Percentiles rank a stretch among this genome's conserved stretches.
Evolutionary conservation across 1,140 invertebrate species (phyloP).

Genomic region (Drosophila simulans): DNA sequence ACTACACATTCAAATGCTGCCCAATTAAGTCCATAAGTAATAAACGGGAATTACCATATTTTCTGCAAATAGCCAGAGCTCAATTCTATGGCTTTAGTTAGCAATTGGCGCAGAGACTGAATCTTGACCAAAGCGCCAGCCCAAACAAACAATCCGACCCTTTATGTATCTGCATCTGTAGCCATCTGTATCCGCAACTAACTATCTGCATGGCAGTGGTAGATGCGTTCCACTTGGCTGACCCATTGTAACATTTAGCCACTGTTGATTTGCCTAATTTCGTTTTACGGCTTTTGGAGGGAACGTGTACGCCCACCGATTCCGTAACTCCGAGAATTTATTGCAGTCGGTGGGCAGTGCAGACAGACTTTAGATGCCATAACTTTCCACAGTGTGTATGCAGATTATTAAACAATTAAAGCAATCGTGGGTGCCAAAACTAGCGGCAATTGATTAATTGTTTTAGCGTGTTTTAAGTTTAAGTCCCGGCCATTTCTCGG

Average conservation of each 20-base stretch:
- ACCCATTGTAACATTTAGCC: slow-evolving; percentile 27
- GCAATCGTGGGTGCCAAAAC: slow-evolving; percentile 53
- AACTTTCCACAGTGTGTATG: slow-evolving; percentile 52
- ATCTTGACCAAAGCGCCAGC: slow-evolving; percentile 24
- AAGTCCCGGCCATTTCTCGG: background rate
- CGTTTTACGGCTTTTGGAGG: slow-evolving; percentile 63
- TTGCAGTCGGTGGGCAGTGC: slow-evolving; percentile 78
- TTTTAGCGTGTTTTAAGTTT: slow-evolving; percentile 16
- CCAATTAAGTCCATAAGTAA: slow-evolving; percentile 2
- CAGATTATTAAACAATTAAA: slow-evolving; percentile 49
- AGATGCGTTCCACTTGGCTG: slow-evolving; percentile 64
- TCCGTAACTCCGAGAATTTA: slow-evolving; percentile 67
- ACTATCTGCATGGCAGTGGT: slow-evolving; percentile 37
- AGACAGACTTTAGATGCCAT: slow-evolving; percentile 50
- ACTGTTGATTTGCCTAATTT: slow-evolving; percentile 79
- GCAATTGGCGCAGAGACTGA: slow-evolving; percentile 26
- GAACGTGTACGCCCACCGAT: slow-evolving; percentile 74
- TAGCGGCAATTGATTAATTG: slow-evolving; percentile 64
- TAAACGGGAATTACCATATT: slow-evolving; percentile 8
- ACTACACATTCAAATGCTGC: background rate
- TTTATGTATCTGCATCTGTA: slow-evolving; percentile 12
- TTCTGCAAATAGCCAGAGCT: slow-evolving; percentile 39
- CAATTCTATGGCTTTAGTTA: slow-evolving; percentile 51
- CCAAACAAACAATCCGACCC: slow-evolving; percentile 13
- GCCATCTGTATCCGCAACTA: slow-evolving; percentile 25